Conservation (phyloP, 2,113 vertebrate genomes). For the Climacteris rufus region DNA sequence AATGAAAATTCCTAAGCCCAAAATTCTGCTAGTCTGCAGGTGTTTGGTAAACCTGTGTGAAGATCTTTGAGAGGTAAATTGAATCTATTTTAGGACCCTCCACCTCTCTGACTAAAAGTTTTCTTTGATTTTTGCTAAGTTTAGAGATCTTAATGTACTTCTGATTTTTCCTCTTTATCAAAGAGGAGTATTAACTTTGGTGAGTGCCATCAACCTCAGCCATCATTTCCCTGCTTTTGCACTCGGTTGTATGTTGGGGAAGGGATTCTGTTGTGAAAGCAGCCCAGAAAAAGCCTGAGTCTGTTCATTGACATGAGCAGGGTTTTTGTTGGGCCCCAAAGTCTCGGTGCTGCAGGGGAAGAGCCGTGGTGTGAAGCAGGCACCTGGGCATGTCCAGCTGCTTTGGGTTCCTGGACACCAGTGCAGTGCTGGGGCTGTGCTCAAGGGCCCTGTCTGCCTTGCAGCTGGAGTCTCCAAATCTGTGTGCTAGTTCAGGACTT, state of each 20-base stretch:
- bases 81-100: background rate
- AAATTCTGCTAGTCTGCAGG: background rate
- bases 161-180: background rate
- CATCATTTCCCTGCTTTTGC: background rate
- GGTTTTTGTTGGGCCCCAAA: background rate
- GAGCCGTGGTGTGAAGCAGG: background rate
- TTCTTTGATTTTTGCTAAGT: background rate
- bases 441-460: background rate
- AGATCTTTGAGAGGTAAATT: background rate
- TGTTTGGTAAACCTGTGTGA: background rate
- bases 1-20: background rate
- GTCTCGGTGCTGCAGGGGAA: background rate
- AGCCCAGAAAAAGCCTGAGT: background rate
- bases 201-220: background rate
- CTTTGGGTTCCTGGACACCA: rapidly evolving
- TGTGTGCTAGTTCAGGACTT: background rate
- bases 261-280: background rate
- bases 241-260: background rate
- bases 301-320: background rate
- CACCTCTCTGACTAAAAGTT: background rate
- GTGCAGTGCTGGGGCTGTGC: background rate
- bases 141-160: background rate
- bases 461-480: background rate
- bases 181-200: background rate
- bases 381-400: rapidly evolving